These are phyloP conservation scores for Drosophila meridionalis DNA, from an alignment of 2,888 invertebrate genomes.

Conservation along the genomic window DNA sequence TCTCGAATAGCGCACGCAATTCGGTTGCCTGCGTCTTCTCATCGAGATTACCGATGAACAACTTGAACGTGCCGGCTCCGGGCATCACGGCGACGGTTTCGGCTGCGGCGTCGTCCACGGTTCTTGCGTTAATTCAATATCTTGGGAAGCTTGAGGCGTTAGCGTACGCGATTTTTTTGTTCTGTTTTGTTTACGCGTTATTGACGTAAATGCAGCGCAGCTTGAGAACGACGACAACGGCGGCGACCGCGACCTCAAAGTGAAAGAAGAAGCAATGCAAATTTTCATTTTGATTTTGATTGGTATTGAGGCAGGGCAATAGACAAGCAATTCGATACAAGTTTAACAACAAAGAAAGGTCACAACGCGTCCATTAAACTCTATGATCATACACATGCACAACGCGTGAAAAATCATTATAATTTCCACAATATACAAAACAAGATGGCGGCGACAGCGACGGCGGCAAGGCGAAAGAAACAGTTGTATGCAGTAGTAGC, in stretches of 20 bases:
- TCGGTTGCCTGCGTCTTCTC: slow-evolving; percentile 95
- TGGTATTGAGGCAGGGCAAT: slow-evolving; percentile 23
- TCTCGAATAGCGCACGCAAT: slow-evolving; percentile 97
- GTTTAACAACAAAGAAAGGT: slow-evolving; percentile 26
- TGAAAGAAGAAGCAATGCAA: slow-evolving; percentile 58
- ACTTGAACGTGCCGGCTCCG: slow-evolving; percentile 97
- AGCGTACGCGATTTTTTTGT: slow-evolving; percentile 45
- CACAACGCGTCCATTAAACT: slow-evolving; percentile 49
- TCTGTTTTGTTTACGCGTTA: slow-evolving; percentile 40
- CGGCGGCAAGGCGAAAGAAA: slow-evolving; percentile 51
- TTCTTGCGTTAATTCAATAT: slow-evolving; percentile 64
- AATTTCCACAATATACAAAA: slow-evolving; percentile 55
- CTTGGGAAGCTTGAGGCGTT: slow-evolving; percentile 48
- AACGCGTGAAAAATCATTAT: slow-evolving; percentile 47
- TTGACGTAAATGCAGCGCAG: slow-evolving; percentile 38
- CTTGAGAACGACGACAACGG: slow-evolving; percentile 45
- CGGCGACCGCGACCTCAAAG: slow-evolving; percentile 70
- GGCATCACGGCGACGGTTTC: slow-evolving; percentile 88
- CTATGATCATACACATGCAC: slow-evolving; percentile 41
- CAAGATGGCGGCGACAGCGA: slow-evolving; percentile 71
- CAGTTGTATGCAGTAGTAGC: slow-evolving; percentile 35
- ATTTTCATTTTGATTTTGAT: slow-evolving; percentile 42
- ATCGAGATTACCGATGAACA: slow-evolving; percentile 98
- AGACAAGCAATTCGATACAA: slow-evolving; percentile 44
- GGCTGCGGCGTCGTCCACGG: slow-evolving; percentile 75